Percentiles rank a stretch among this genome's conserved stretches.
phyloP scores from a whole-genome alignment of 1,140 invertebrate species.

The Drosophila ficusphila region DNA sequence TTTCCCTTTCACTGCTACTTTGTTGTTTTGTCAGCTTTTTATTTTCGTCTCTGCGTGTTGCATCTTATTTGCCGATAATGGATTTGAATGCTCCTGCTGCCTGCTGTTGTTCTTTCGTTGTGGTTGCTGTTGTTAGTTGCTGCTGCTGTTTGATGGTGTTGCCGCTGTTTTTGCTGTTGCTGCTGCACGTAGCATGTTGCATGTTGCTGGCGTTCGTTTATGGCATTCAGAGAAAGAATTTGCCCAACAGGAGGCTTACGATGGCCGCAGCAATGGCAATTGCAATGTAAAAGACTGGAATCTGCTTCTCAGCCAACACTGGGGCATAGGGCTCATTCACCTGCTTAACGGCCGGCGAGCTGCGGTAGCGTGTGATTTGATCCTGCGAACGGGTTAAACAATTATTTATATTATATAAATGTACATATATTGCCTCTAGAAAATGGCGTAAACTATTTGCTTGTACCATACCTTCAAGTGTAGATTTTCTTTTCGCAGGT shows the following conservation, averaged over 20 bases:
- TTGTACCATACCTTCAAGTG: constrained; percentile 92
- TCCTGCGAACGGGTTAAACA: constrained; percentile 85
- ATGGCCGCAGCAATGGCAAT: constrained; percentile 85
- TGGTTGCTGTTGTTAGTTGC: constrained; percentile 9
- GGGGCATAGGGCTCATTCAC: constrained; percentile 78
- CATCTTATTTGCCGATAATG: constrained; percentile 2
- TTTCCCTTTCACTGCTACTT: not conserved
- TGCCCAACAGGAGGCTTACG: constrained; percentile 86
- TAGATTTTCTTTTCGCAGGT: constrained; percentile 92
- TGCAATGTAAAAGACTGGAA: constrained; percentile 85
- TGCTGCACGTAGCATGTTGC: constrained; percentile 21
- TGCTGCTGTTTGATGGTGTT: constrained; percentile 16
- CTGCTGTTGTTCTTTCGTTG: constrained; percentile 25
- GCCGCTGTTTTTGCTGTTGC: constrained; percentile 28
- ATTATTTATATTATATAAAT: too few species aligned
- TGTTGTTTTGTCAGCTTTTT: constrained; percentile 9
- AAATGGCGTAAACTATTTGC: constrained; percentile 12
- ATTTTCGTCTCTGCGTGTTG: not conserved
- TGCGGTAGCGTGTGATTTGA: constrained; percentile 86
- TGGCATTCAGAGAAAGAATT: constrained; percentile 86
- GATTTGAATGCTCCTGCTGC: constrained; percentile 8
- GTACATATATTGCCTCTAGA: not conserved
- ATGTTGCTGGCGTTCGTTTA: constrained; percentile 42
- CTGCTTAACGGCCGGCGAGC: constrained; percentile 54
- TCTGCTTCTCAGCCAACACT: constrained; percentile 83